Conservation (phyloP, 2,113 vertebrate species). For the Upupa epops region DNA sequence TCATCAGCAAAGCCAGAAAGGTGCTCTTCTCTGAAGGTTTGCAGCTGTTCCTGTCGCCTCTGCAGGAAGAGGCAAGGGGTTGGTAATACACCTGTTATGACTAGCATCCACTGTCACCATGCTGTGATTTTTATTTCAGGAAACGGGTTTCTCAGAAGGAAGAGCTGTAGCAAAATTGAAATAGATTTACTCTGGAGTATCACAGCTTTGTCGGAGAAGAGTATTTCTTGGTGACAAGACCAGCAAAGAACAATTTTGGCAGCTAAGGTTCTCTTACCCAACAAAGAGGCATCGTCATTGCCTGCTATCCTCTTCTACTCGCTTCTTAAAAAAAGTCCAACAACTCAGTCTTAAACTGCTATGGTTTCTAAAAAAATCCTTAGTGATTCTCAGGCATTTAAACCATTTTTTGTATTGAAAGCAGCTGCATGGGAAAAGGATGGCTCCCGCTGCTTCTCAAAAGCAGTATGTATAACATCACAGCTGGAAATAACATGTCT, state of each 20-base stretch:
- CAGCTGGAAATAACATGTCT: slow-evolving; percentile 65
- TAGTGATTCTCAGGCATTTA: not conserved
- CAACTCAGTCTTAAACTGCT: not conserved
- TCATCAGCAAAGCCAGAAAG: not conserved
- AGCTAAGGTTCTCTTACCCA: not conserved
- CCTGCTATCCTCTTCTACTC: not conserved
- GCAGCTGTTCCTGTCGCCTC: not conserved
- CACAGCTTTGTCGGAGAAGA: not conserved
- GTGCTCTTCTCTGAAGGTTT: not conserved
- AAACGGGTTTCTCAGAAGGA: not conserved
- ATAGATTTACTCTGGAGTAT: not conserved
- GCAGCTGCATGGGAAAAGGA: slow-evolving; percentile 18
- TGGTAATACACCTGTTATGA: not conserved
- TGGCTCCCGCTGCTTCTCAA: slow-evolving; percentile 50
- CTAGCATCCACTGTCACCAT: accelerated
- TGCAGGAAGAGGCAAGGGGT: not conserved
- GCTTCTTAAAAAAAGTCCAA: not conserved
- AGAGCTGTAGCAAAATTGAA: not conserved
- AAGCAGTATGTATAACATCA: slow-evolving; percentile 45
- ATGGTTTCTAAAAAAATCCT: not conserved
- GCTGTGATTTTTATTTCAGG: not conserved
- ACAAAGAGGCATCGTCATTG: not conserved
- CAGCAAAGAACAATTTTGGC: not conserved
- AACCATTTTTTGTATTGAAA: slow-evolving; percentile 43
- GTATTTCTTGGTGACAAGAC: not conserved